Evolutionary conservation across 2,113 vertebrate species (phyloP).

Genomic region (Synodontis membranacea): DNA sequence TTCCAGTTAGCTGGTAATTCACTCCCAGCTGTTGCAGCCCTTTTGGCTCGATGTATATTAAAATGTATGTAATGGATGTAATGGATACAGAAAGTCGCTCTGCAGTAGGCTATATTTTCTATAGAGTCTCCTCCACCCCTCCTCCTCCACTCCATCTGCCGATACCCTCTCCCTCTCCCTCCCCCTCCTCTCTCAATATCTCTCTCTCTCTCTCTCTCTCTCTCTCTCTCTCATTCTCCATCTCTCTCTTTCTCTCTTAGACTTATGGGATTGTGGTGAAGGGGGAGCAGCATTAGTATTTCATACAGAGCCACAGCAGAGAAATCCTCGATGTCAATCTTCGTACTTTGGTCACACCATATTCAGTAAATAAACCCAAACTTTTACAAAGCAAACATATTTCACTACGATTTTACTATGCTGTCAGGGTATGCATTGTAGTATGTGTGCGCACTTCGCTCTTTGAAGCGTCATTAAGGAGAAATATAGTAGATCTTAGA

Average conservation of each 20-base stretch:
- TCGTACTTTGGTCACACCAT: neutral
- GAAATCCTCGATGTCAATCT: slow-evolving; percentile 19
- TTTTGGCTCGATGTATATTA: neutral
- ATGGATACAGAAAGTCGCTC: neutral
- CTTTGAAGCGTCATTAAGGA: neutral
- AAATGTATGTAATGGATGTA: neutral
- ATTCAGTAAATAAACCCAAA: neutral
- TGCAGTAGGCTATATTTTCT: slow-evolving; percentile 4
- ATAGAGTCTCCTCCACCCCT: slow-evolving; percentile 18
- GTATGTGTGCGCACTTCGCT: neutral
- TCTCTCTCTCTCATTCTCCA: neutral
- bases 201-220: slow-evolving; percentile 7
- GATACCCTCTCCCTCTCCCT: slow-evolving; percentile 29
- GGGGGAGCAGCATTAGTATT: neutral
- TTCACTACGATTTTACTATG: neutral
- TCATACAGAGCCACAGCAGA: slow-evolving; percentile 7
- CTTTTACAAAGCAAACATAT: neutral
- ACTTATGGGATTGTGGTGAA: neutral
- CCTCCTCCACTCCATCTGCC: slow-evolving; percentile 37
- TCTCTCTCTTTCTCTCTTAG: neutral
- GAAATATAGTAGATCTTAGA: too few species aligned
- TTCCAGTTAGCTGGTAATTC: neutral
- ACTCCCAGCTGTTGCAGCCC: neutral
- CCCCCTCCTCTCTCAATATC: neutral
- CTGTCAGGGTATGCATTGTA: too few species aligned